Evolutionary conservation across 2,797 vertebrate species (phyloP).

Genomic region (Morus bassanus): DNA sequence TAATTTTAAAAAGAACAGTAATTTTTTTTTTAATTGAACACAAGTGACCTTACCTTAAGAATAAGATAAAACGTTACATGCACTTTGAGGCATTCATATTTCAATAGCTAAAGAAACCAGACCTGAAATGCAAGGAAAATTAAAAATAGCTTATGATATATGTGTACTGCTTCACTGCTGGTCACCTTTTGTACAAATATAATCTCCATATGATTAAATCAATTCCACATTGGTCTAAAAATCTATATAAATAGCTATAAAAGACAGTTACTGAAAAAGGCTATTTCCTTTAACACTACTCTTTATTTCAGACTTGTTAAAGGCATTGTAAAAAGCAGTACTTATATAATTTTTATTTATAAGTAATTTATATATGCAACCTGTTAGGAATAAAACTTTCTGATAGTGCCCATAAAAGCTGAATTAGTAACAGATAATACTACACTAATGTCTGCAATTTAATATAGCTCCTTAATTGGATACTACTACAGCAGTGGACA

Average conservation of each 20-base stretch:
- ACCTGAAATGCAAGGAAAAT: not conserved
- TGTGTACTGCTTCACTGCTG: not conserved
- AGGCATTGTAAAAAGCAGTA: constrained; percentile 1
- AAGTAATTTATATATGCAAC: constrained; percentile 53
- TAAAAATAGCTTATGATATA: not conserved
- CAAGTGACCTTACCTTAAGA: not conserved
- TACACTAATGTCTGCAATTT: constrained; percentile 1
- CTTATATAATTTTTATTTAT: constrained; percentile 45
- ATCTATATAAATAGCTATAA: not conserved
- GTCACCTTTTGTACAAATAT: constrained; percentile 28
- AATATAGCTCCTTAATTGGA: constrained; percentile 40
- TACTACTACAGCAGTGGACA: not conserved
- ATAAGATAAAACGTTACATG: not conserved
- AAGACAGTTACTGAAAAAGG: not conserved
- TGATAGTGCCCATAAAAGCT: constrained; percentile 41
- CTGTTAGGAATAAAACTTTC: constrained; percentile 63
- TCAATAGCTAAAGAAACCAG: not conserved
- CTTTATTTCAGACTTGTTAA: constrained; percentile 46
- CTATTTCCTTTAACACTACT: not conserved
- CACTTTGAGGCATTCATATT: not conserved
- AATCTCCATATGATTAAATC: constrained; percentile 12
- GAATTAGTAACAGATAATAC: constrained; percentile 50
- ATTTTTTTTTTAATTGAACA: not conserved
- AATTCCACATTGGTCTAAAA: not conserved
- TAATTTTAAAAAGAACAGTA: not conserved